Percentiles rank a stretch among this genome's conserved stretches.
Evolutionary conservation across 2,888 invertebrate genomes (phyloP).

Genomic region (Auanema freiburgensis): DNA sequence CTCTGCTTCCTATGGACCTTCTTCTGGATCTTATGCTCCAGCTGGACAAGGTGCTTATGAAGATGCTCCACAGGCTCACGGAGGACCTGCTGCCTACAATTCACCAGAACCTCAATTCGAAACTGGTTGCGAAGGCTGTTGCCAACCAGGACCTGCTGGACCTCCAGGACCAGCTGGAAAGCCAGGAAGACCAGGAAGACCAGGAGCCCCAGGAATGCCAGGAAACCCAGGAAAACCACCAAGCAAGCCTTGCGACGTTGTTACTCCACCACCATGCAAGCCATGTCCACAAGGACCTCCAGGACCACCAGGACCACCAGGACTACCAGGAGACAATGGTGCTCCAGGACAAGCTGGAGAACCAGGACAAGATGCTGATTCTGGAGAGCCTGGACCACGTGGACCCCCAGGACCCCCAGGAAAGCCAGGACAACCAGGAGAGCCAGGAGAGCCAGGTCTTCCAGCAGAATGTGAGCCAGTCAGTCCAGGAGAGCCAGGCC

Average conservation of each 20-base stretch:
- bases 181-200: conserved; percentile 42
- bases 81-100: neutral
- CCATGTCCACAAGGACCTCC: conserved; percentile 39
- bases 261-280: conserved; percentile 44
- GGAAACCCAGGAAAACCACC: conserved; percentile 54
- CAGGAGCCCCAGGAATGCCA: conserved; percentile 38
- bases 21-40: conserved; percentile 6
- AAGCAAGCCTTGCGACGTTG: conserved; percentile 52
- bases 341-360: conserved; percentile 47
- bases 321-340: conserved; percentile 35
- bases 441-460: conserved; percentile 44
- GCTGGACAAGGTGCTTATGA: neutral
- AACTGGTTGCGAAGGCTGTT: conserved; percentile 44
- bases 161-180: conserved; percentile 50
- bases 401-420: conserved; percentile 51
- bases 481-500: conserved; percentile 36
- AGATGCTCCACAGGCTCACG: conserved; percentile 14
- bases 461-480: conserved; percentile 44
- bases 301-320: conserved; percentile 31
- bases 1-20: conserved; percentile 4
- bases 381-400: conserved; percentile 47
- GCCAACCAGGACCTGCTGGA: conserved; percentile 45
- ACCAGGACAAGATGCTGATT: conserved; percentile 41
- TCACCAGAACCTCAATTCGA: conserved; percentile 35
- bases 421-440: conserved; percentile 42